Conservation (phyloP, 2,888 invertebrate species). For the Epinotia bilunana region DNA sequence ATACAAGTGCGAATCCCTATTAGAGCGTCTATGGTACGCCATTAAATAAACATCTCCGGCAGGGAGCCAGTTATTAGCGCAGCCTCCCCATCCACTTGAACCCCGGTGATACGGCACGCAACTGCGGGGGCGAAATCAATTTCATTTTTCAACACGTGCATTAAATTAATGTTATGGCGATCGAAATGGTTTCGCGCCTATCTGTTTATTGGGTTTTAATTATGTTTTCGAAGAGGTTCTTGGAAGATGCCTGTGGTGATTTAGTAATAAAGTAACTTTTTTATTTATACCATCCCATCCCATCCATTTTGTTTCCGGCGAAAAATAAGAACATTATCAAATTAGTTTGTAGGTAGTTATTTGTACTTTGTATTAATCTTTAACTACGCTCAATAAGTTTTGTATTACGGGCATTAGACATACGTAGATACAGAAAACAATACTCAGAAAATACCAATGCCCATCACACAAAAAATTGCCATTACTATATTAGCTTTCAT, state of each 20-base stretch:
- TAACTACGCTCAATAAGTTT: too few relatives aligned
- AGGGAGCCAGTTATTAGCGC: conserved; percentile 80
- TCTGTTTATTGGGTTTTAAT: conserved; percentile 41
- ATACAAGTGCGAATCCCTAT: conserved; percentile 69
- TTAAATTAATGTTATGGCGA: conserved; percentile 76
- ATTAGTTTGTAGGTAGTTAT: too few relatives aligned
- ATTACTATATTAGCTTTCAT: too few relatives aligned
- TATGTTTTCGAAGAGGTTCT: conserved; percentile 22
- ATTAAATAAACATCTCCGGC: conserved; percentile 84
- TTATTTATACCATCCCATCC: not conserved
- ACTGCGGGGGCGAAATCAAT: conserved; percentile 79
- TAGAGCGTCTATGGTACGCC: conserved; percentile 79
- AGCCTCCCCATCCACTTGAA: conserved; percentile 77
- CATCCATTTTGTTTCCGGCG: not conserved
- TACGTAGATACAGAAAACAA: too few relatives aligned
- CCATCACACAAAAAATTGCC: too few relatives aligned
- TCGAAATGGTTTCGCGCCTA: conserved; percentile 57
- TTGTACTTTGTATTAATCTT: too few relatives aligned
- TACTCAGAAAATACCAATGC: too few relatives aligned
- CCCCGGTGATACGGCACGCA: conserved; percentile 81
- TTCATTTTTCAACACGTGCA: conserved; percentile 83
- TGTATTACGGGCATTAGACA: too few relatives aligned
- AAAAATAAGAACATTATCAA: not conserved
- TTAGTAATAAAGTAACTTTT: not conserved
- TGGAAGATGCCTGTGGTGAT: not conserved